Base-by-base conservation (phyloP, 2,888 invertebrate species). In the Craniophora ligustri region DNA sequence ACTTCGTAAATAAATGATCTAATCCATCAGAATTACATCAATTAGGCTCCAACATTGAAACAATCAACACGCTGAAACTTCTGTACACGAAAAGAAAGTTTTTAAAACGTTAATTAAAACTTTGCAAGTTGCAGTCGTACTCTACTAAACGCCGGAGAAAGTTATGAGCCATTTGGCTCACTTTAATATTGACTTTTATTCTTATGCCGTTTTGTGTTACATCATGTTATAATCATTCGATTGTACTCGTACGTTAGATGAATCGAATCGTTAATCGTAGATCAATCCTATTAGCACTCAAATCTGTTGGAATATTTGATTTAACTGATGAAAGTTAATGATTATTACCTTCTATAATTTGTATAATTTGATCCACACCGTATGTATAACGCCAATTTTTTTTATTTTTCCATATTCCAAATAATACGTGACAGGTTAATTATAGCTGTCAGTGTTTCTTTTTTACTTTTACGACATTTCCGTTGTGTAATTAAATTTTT, bases 41-140 rank as follows among this genome's bases (percentile, higher is more conserved):
- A 79, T 78, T 72, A 75, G 72, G 55, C 75, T 53, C 67, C 67
- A 58, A 78, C 81, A 77, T 75, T 76, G 67, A 78, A 82, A 77
- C 75, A 81, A 82, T 81, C 75, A 78, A 75, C 75, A 77, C 71
- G 70, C 65, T 76, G 67, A 55, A 85, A 81, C 75, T 78, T 80
- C 78, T 79, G 72, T 81, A 73, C 72, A 76, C 74, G 75, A 84
- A 84, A 82, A 85, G 85, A 88, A 88, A 88, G 87, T 87, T 86
- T 77, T 80, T 76, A 75, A 85, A 86, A 79, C 78, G 78, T 83
- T 88, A 87, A 88, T 88, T 88, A 85, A 85, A 89, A 86, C 83
- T 85, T 87, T 72, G 76, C 75, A 82, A 81, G 85, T 87, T 72
- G 76, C 75, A 82, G 82, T 84, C 72, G 78, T 72, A 48, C 58